A percentile compares a stretch with the other conserved stretches of the same genome.
Evolutionary conservation across 2,113 vertebrate species (phyloP).

Genomic region (Antigone vipio): DNA sequence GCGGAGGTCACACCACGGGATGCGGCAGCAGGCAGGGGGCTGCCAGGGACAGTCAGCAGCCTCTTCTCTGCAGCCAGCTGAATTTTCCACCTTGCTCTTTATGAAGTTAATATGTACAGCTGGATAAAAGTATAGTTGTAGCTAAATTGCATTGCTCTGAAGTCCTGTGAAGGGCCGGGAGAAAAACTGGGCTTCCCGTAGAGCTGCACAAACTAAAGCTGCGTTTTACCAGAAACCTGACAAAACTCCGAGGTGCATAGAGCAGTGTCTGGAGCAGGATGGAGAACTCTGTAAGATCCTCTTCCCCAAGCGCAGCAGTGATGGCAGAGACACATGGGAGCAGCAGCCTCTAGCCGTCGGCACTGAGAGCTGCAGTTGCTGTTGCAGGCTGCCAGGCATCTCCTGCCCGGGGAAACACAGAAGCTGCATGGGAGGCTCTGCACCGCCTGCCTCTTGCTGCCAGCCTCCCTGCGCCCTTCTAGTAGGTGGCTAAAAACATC

Average conservation of each 20-base stretch:
- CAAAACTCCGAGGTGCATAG: neutral
- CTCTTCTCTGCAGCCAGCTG: neutral
- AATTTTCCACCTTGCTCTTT: neutral
- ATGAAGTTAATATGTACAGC: neutral
- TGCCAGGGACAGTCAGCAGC: neutral
- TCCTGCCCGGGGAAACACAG: neutral
- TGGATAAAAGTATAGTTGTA: neutral
- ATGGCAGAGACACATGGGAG: neutral
- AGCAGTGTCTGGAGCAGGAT: neutral
- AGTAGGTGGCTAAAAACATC: neutral
- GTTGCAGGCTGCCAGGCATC: neutral
- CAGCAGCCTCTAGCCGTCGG: neutral
- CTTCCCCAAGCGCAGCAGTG: accelerated
- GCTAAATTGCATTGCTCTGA: neutral
- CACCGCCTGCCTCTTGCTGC: neutral
- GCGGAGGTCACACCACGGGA: accelerated
- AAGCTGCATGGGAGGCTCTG: neutral
- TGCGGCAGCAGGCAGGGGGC: neutral
- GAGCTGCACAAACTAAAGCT: neutral
- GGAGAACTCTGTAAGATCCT: neutral
- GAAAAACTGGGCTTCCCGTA: neutral
- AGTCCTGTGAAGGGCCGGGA: neutral
- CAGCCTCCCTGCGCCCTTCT: neutral
- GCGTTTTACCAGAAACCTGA: neutral
- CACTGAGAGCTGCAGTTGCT: neutral